Base-by-base conservation (phyloP, 2,113 vertebrate species). In the Chloroceryle aenea region DNA sequence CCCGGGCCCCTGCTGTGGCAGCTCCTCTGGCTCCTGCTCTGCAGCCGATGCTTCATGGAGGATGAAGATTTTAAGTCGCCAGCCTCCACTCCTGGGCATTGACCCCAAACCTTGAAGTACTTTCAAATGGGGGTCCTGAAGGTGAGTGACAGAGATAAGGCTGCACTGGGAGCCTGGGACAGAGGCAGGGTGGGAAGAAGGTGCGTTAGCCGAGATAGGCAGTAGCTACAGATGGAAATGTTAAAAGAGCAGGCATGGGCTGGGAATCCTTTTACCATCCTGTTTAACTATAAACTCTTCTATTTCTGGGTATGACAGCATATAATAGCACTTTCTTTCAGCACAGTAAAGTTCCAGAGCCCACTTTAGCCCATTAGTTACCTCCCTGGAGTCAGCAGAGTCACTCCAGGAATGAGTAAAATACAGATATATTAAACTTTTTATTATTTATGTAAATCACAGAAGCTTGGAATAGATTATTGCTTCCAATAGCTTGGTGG, bases 391-490 rank as follows among this genome's bases (percentile, higher is more conserved):
- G 77, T n/a, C 53, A 76, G 74, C 67, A 45, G 58, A 90, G 62
- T 87, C 85, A 61, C 74, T 91, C 50, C 63, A 74, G 58, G 63
- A 93, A 52, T 29, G 4, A 91, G 59, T 40, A 40, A 59, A 77
- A 53, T 50, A 40, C 38, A 52, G 79, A 34, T 63, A 47, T 55
- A 56, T 68, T 83, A 69, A 78, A 52, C 62, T 76, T 76, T 85
- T 47, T n/a, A 90, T 90, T 90, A 90, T 85, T 95, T 85, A 85
- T 88, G 85, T 87, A 72, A 85, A 95, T 67, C 62, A 89, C 14
- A 45, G 26, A 61, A 75, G 38, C 50, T 74, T 88, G 52, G 67
- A 15, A 59, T 50, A 62, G 22, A 16, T 61, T 92, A 40, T 21
- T 50, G n/a, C 55, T 82, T 69, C 86, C 78, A 58, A 73, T 50